Base-by-base conservation (phyloP, 23 tunicate species). In the Styela plicata region DNA sequence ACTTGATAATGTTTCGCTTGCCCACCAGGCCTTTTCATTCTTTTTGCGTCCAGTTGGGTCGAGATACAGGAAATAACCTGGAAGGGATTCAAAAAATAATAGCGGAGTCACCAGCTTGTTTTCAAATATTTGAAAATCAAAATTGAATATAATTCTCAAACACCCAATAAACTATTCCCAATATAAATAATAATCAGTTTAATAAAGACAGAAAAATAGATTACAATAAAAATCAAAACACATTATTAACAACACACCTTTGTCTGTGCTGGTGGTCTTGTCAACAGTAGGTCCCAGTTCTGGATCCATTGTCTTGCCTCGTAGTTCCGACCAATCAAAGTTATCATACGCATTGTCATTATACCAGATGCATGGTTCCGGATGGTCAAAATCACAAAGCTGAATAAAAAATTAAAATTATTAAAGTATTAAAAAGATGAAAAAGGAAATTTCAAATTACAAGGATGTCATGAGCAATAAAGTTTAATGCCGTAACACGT, bases 341-440 rank as follows among this genome's bases (percentile, higher is more conserved):
- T 79, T 32, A 36, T 89, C 94, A 0, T 1, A 26, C 7, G 37
- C 31, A 17, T 24, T 27, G 25, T 86, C 81, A 36, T 89, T 89
- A 36, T 84, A 68, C 94, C 94, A 89, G 34, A 89, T n/a, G 70
- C 94, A 89, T 25, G 94, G 94, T 24, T 69, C 80, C 16, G 88
- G 74, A 36, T 84, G 94, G 26, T 89, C 94, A 79, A 89, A 89
- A 64, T 89, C 94, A 84, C 94, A 89, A 13, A 79, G 21, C 94
- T 89, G 36, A 7, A 26, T 44, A 36, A 22, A 85, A 65, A 67
- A 30, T 16, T 61, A 26, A 66, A 3, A 66, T 26, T 66, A 44
- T 44, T n/a, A n/a, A n/a, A n/a, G n/a, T n/a, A n/a, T n/a, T n/a
- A n/a, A n/a, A n/a, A n/a, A n/a, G n/a, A n/a, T n/a, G n/a, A n/a